Base-by-base conservation (phyloP, 2,113 vertebrate species). In the Spermophilus dauricus region DNA sequence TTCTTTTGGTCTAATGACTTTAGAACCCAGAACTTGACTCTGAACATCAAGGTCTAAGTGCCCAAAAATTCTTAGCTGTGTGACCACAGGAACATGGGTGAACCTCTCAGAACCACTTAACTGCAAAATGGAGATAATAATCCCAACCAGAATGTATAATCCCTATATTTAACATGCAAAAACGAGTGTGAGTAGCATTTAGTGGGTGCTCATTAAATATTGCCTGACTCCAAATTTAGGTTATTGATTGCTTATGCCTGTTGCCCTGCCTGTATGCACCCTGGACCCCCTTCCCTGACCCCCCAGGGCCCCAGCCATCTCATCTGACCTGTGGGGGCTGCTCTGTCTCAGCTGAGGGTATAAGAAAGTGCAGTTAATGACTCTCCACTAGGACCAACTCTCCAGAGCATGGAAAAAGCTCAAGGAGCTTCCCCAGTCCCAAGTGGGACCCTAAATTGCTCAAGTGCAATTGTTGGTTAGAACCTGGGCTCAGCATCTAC, bases 381-480 rank as follows among this genome's bases (percentile, higher is more conserved):
- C 20, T 8, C 28, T n/a, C 42, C 72, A 56, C 26, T 5, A 67
- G 72, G 82, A 86, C 39, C 87, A 84, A 17, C 3, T 76, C 81
- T 83, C 26, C 28, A 32, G 18, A 37, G 75, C 32, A n/a, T 28
- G 93, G 1, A 22, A 30, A 77, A 86, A 34, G 82, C 14, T 34
- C 34, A 91, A 2, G 14, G 37, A 73, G 86, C 30, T 34, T n/a
- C 61, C 70, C 0, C 87, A 81, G 81, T 75, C 85, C 34, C 51
- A 72, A 18, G 37, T 56, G 94, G 91, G 84, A 97, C 5, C 28
- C 53, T 45, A 51, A 22, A 32, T 14, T 89, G 92, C 86, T 97
- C 73, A 97, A 28, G 34, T 87, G 78, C 94, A 97, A 97, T 53
- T 0, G 0, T 96, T 95, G 95, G 97, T 97, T 97, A 97, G 96